Percentiles rank a stretch among this genome's conserved stretches.
Conservation (phyloP, 2,797 vertebrate species). For the Halcyon leucocephala region DNA sequence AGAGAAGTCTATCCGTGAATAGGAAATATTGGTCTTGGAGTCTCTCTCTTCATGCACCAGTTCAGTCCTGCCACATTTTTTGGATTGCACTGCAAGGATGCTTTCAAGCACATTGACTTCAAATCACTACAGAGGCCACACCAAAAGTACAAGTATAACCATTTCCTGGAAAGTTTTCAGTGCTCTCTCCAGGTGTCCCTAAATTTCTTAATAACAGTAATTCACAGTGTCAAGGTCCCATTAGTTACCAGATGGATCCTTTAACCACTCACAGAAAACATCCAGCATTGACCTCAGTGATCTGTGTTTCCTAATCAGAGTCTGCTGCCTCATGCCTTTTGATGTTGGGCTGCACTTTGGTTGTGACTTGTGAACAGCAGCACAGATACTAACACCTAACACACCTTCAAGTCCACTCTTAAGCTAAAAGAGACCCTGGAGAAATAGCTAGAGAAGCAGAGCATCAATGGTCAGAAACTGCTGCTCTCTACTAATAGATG, state of each 20-base stretch:
- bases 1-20: background rate
- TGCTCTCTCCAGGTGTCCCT: background rate
- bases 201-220: background rate
- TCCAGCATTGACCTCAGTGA: background rate
- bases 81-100: background rate
- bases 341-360: background rate
- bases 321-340: background rate
- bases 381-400: background rate
- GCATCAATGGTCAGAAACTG: background rate
- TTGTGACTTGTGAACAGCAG: background rate
- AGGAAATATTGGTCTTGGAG: background rate
- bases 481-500: background rate
- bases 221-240: background rate
- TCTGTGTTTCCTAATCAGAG: background rate
- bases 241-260: background rate
- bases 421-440: background rate
- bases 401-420: background rate
- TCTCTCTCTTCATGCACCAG: background rate
- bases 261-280: slow-evolving; percentile 12
- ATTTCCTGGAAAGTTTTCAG: background rate
- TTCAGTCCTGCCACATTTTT: background rate
- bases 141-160: background rate
- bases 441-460: background rate
- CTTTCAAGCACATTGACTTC: background rate
- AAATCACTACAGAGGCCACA: background rate